These are phyloP conservation scores for Podarcis raffonei DNA, from an alignment of 2,113 vertebrate genomes.

Conservation along the genomic window DNA sequence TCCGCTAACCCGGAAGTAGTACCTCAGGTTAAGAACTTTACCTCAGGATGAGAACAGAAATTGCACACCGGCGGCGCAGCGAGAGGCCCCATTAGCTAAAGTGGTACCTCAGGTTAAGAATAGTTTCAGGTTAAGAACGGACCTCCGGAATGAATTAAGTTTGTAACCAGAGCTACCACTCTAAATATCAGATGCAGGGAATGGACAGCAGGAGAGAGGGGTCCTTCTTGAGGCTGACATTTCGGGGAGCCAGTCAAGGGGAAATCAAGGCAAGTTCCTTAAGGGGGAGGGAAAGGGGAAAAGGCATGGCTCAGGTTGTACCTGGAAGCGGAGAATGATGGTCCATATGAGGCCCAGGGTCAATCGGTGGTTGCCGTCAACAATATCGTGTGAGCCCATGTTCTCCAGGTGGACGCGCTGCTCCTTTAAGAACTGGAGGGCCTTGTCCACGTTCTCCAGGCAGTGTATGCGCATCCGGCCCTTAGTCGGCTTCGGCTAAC, in stretches of 20 bases:
- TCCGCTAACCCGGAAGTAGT: too few species aligned
- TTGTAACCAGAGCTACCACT: too few species aligned
- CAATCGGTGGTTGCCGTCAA: slow-evolving; percentile 93
- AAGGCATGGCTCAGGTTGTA: slow-evolving; percentile 48
- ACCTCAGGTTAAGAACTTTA: too few species aligned
- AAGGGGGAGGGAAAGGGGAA: too few species aligned
- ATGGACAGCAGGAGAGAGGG: neutral
- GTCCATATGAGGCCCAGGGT: slow-evolving; percentile 94
- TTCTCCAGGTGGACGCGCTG: slow-evolving; percentile 94
- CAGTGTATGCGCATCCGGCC: slow-evolving; percentile 95
- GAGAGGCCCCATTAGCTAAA: too few species aligned
- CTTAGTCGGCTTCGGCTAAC: slow-evolving; percentile 90
- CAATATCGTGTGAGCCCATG: slow-evolving; percentile 94
- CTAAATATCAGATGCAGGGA: too few species aligned
- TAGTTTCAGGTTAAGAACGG: too few species aligned
- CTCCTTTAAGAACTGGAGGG: slow-evolving; percentile 93
- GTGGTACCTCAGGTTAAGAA: too few species aligned
- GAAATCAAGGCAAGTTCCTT: neutral
- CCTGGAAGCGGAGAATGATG: slow-evolving; percentile 95
- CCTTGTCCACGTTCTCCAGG: slow-evolving; percentile 94
- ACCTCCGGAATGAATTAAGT: too few species aligned
- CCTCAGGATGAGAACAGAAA: too few species aligned
- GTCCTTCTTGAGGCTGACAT: too few species aligned
- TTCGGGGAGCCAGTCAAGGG: neutral
- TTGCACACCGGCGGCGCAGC: too few species aligned